Base-by-base conservation (phyloP, 2,888 invertebrate species). In the Xanthorhoe spadicearia region DNA sequence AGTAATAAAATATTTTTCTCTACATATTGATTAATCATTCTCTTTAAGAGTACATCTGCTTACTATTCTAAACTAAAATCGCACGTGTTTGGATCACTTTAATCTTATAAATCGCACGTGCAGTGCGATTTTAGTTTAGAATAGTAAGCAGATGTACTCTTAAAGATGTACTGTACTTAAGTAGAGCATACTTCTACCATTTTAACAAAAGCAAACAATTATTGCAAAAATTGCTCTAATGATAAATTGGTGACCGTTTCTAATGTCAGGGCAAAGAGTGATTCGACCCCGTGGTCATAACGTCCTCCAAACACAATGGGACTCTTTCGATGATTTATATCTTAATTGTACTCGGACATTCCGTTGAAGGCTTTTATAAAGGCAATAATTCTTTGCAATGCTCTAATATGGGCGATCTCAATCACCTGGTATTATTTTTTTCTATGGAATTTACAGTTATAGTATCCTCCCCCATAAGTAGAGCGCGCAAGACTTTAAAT, bases 211-310 rank as follows among this genome's bases (percentile, higher is more conserved):
- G 85, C 87, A 84, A 89, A 90, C 90, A 90, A 90, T 90, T 88
- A 93, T 91, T 90, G 90, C 89, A 91, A 92, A 92, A 93, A 92
- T 93, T 88, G 93, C 87, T 89, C 83, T 92, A 92, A 93, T 93
- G 93, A 93, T 93, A 92, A 91, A 93, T 92, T 93, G 92, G 90
- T 89, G 88, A 90, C 88, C 90, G 86, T 89, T 90, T 83, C 89
- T 87, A 91, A 92, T 91, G 88, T 89, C 81, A 60, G 66, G 59
- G 79, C 52, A 85, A 86, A 84, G 88, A 86, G 88, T 86, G 86
- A 85, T 82, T 78, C 80, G 85, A 87, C 83, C 85, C 84, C 79
- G 82, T 85, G 87, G 89, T 92, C 92, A 93, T 90, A 92, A 91
- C 92, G 90, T 89, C 83, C 93, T 92, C 81, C 78, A 88, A 77